These are phyloP conservation scores for Microctenopoma lineatum DNA, from an alignment of 2,797 vertebrate genomes.

Conservation along the genomic window DNA sequence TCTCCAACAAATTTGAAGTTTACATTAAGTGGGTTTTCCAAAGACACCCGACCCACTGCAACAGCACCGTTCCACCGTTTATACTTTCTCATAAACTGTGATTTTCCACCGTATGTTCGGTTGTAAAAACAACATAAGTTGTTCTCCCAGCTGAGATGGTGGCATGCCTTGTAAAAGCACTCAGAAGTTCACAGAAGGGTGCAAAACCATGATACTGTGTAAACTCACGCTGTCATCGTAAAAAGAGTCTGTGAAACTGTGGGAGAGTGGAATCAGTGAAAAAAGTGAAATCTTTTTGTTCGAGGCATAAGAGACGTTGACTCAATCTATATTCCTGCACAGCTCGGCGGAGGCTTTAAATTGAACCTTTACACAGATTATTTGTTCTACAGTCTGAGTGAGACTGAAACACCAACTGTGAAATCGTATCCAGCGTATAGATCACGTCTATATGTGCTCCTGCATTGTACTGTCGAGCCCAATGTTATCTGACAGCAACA, in stretches of 20 bases:
- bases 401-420: slow-evolving; percentile 37
- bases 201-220: slow-evolving; percentile 31
- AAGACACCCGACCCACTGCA: not conserved
- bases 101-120: slow-evolving; percentile 42
- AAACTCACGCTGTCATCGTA: slow-evolving; percentile 44
- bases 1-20: not conserved
- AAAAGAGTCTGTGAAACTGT: slow-evolving; percentile 40
- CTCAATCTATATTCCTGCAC: slow-evolving; percentile 62
- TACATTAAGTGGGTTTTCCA: slow-evolving; percentile 5
- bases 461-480: not conserved
- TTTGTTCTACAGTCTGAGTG: slow-evolving; percentile 55
- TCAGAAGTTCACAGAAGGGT: slow-evolving; percentile 26
- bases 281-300: slow-evolving; percentile 56
- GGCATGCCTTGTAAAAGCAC: slow-evolving; percentile 42
- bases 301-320: slow-evolving; percentile 52
- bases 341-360: slow-evolving; percentile 66
- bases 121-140: slow-evolving; percentile 29
- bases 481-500: slow-evolving; percentile 10
- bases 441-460: slow-evolving; percentile 3
- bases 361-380: slow-evolving; percentile 61
- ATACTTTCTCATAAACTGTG: slow-evolving; percentile 36
- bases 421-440: slow-evolving; percentile 36
- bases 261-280: slow-evolving; percentile 37
- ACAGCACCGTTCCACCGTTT: slow-evolving; percentile 9
- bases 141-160: slow-evolving; percentile 11